phyloP scores from a whole-genome alignment of 2,797 vertebrate species.

The Sebastes minor region DNA sequence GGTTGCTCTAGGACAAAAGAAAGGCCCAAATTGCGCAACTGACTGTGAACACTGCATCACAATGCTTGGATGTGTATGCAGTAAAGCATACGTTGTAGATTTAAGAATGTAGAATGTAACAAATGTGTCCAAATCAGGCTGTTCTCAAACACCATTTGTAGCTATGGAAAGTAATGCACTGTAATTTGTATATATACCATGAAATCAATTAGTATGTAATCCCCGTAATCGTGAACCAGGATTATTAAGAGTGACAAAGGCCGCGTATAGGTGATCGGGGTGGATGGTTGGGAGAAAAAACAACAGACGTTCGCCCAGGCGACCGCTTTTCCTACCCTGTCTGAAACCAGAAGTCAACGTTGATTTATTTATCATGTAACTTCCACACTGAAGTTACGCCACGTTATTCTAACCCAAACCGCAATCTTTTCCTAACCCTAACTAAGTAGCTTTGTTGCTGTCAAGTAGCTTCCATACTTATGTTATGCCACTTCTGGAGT shows the following conservation, averaged over 20 bases:
- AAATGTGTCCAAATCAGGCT: too few species aligned
- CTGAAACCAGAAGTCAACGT: too few species aligned
- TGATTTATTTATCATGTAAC: too few species aligned
- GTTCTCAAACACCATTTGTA: fast-evolving
- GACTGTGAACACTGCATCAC: neutral
- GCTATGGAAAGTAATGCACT: too few species aligned
- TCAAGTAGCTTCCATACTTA: too few species aligned
- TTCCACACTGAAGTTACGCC: too few species aligned
- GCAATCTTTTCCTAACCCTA: fast-evolving
- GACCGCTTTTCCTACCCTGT: fast-evolving
- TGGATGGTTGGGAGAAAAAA: fast-evolving
- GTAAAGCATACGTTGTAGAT: neutral
- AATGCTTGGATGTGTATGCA: neutral
- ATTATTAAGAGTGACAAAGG: too few species aligned
- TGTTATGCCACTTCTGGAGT: fast-evolving
- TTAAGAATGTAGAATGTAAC: fast-evolving
- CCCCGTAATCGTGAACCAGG: too few species aligned
- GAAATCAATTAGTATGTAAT: too few species aligned
- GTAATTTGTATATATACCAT: fast-evolving
- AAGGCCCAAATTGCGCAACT: neutral
- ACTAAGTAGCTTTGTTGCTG: fast-evolving
- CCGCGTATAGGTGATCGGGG: fast-evolving
- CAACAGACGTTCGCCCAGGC: fast-evolving
- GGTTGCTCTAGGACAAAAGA: neutral
- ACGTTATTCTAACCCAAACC: too few species aligned